Evolutionary conservation across 2,797 vertebrate genomes (phyloP), one percentile per base, ranked within the genome.

Genomic region (Gymnocypris eckloni): DNA sequence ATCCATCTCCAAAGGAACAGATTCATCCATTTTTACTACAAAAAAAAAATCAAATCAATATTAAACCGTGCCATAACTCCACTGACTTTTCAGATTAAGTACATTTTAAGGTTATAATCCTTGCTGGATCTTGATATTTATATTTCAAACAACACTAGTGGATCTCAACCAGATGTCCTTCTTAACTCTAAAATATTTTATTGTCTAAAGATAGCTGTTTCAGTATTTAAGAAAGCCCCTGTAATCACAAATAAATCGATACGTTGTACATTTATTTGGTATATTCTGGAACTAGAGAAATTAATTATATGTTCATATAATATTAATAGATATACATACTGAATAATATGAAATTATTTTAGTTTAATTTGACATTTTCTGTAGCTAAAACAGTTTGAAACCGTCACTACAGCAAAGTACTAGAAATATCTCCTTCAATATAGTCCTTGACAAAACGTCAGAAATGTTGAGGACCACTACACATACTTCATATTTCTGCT

Each of bases 21-120:
- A 94, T 86, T 99, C 98, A 88, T 99, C 98, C 72, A 97, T 95
- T 94, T 99, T 99, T 18, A 98, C 98, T 86, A 64, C 9, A 96
- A 61, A 64, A 33, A 79, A 6, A 56, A 6, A 12, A 33, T 16
- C 0, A 45, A 11, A 45, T 1, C 28, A 28, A n/a, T 15, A 43
- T n/a, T 66, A 48, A 82, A 52, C 66, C 12, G 43, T 16, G 73
- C 13, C 15, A 61, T 43, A 72, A 61, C 22, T 64, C 15, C 54
- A 56, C 9, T 28, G 39, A 33, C 0, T 22, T 66, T n/a, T 72
- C 7, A 59, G 13, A 41, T 20, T 28, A 28, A 28, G 20, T 8
- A 59, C 1, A 1, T 33, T n/a, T 1, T 33, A 16, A 33, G 6
- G 13, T 16, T 66, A 66, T 7, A 66, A 64, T 28, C 25, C 12